Base-by-base conservation (phyloP, 2,888 invertebrate genomes). In the Nowickia ferox region DNA sequence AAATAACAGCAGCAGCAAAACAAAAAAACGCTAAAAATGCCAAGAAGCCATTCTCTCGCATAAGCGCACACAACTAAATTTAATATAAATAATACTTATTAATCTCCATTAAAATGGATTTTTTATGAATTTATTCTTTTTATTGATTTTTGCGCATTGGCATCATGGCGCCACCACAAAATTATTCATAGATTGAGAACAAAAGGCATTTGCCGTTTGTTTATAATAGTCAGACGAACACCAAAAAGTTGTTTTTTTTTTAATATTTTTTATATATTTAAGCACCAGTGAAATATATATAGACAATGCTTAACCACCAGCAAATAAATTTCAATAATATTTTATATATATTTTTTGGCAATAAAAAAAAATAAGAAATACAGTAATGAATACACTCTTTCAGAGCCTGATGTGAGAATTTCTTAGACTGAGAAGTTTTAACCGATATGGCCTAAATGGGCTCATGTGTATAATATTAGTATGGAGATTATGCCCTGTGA, bases 61-160 rank as follows among this genome's bases (percentile, higher is more conserved):
- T 17, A 17, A 17, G 17, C 30, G 30, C 17, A 30, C 5, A 22
- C 19, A 42, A 42, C n/a, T 51, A 42, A 69, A 61, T 61, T 78
- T 51, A 59, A 68, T 82, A 80, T 40, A 81, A 87, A 87, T 76
- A 88, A 87, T 87, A 30, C 30, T 30, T 5, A 91, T 91, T 90
- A 90, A 91, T 91, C 89, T 90, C 89, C 90, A 91, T 90, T 91
- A 91, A 91, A 91, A 90, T 88, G 88, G 89, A 89, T 91, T 91
- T 90, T 90, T 89, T 89, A 87, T 90, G 88, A 90, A 90, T 91
- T 90, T 89, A 88, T 88, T 87, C 22, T 51, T 88, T 8, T 87
- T 84, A 77, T 84, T 77, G 84, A 59, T 48, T 84, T 87, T 81
- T 69, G 87, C 88, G 84, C 84, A 80, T 57, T 79, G 84, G 68